Evolutionary conservation across 2,888 invertebrate genomes (phyloP).

Genomic region (Tetramorium bicarinatum): DNA sequence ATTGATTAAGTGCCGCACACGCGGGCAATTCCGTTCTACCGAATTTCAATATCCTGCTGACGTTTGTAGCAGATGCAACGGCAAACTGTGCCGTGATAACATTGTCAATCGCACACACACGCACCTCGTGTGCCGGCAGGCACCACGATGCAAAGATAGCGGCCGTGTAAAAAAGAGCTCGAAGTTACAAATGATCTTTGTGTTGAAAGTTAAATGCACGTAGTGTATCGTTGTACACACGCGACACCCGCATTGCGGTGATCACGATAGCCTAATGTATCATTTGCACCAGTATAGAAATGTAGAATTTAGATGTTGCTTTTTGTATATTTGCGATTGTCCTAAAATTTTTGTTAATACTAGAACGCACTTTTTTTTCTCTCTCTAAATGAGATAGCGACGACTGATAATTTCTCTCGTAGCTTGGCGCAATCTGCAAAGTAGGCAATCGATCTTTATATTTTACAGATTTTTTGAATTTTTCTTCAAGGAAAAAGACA

Average conservation of each 20-base stretch:
- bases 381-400: neutral
- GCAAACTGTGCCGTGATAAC: constrained; percentile 32
- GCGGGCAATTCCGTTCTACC: constrained; percentile 34
- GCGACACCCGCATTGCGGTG: neutral
- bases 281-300: constrained; percentile 22
- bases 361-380: neutral
- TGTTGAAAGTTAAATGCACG: neutral
- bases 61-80: constrained; percentile 46
- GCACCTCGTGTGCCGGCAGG: neutral
- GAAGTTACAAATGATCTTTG: neutral
- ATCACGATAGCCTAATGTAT: neutral
- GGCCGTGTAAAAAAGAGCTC: neutral
- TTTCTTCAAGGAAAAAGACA: neutral
- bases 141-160: neutral
- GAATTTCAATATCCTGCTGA: constrained; percentile 51
- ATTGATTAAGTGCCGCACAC: constrained; percentile 58
- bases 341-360: neutral
- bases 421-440: neutral
- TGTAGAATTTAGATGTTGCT: neutral
- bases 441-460: neutral
- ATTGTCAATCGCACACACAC: neutral
- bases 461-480: constrained; percentile 9
- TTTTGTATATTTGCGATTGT: neutral
- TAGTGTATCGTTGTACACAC: neutral
- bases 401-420: neutral